These are phyloP conservation scores for Corbicula japonica DNA, from an alignment of 2,888 invertebrate genomes.

Conservation along the genomic window DNA sequence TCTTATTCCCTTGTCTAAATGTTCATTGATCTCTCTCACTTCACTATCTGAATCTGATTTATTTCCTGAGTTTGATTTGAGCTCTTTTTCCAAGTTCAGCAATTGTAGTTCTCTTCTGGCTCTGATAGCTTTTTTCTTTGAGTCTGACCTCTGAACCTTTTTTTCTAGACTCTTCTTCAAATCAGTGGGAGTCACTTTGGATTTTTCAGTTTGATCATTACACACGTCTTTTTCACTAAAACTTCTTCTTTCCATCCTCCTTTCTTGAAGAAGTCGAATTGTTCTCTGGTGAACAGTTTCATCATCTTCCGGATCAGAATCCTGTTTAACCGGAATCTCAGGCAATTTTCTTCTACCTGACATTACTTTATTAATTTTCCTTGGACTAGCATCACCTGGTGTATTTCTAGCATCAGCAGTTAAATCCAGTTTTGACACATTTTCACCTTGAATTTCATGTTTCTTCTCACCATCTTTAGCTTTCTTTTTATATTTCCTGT, in stretches of 20 bases:
- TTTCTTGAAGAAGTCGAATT: slow-evolving; percentile 58
- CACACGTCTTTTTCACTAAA: slow-evolving; percentile 23
- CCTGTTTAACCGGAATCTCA: slow-evolving; percentile 41
- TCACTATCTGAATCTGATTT: slow-evolving; percentile 16
- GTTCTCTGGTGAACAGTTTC: slow-evolving; percentile 64
- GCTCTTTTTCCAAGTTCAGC: slow-evolving; percentile 50
- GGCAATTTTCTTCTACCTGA: slow-evolving; percentile 57
- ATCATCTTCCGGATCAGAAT: slow-evolving; percentile 52
- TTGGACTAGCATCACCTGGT: slow-evolving; percentile 13
- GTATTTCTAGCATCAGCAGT: slow-evolving; percentile 13
- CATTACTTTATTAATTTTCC: slow-evolving; percentile 31
- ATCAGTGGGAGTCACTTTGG: slow-evolving; percentile 40
- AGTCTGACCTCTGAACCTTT: slow-evolving; percentile 55
- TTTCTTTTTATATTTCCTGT: slow-evolving; percentile 31
- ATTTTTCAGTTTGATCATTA: slow-evolving; percentile 40
- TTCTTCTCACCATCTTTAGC: slow-evolving; percentile 12
- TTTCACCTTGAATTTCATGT: slow-evolving; percentile 2
- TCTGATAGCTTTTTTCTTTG: slow-evolving; percentile 56
- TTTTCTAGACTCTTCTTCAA: slow-evolving; percentile 48
- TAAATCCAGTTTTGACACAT: slow-evolving; percentile 6
- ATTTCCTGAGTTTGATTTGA: slow-evolving; percentile 28
- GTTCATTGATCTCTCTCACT: slow-evolving; percentile 13
- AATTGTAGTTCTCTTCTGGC: slow-evolving; percentile 59
- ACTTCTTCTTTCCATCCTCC: slow-evolving; percentile 44
- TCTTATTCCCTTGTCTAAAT: slow-evolving; percentile 4